Percentiles rank a stretch among this genome's conserved stretches.
These are phyloP conservation scores for Diadegma fenestrale DNA, from an alignment of 2,888 invertebrate genomes.

Conservation along the genomic window DNA sequence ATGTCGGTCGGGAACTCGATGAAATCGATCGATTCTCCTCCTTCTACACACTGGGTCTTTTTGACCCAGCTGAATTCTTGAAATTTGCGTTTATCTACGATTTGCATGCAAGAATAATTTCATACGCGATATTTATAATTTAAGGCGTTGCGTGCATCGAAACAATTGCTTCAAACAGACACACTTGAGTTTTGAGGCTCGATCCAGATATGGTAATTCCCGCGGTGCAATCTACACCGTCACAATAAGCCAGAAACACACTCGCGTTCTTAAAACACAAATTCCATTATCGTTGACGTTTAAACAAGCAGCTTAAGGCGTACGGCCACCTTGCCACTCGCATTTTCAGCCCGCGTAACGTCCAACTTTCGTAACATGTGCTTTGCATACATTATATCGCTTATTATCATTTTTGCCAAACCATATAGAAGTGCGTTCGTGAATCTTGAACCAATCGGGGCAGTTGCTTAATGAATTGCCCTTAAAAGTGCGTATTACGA, in stretches of 20 bases:
- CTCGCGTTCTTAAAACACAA: constrained; percentile 35
- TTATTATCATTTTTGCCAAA: constrained; percentile 40
- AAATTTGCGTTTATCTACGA: neutral
- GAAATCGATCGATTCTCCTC: too few species aligned
- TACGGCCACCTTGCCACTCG: constrained; percentile 48
- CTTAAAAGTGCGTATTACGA: neutral
- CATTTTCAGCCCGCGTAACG: constrained; percentile 19
- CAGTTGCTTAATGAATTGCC: neutral
- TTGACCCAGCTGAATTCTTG: neutral
- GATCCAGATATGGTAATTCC: constrained; percentile 39
- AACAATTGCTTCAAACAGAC: constrained; percentile 23
- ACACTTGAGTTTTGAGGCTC: constrained; percentile 13
- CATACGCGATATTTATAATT: neutral
- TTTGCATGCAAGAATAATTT: neutral
- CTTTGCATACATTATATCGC: constrained; percentile 46
- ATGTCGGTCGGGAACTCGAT: neutral
- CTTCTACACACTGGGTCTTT: too few species aligned
- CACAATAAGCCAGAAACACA: constrained; percentile 10
- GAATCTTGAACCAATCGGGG: constrained; percentile 19
- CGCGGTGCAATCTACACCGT: neutral
- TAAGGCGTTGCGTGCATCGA: constrained; percentile 21
- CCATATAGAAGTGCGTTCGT: constrained; percentile 20
- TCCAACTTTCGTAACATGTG: constrained; percentile 20
- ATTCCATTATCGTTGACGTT: constrained; percentile 55
- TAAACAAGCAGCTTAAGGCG: constrained; percentile 42